phyloP scores from a whole-genome alignment of 53 echinoderm and acorn worm species.

The Holothuria leucospilota region DNA sequence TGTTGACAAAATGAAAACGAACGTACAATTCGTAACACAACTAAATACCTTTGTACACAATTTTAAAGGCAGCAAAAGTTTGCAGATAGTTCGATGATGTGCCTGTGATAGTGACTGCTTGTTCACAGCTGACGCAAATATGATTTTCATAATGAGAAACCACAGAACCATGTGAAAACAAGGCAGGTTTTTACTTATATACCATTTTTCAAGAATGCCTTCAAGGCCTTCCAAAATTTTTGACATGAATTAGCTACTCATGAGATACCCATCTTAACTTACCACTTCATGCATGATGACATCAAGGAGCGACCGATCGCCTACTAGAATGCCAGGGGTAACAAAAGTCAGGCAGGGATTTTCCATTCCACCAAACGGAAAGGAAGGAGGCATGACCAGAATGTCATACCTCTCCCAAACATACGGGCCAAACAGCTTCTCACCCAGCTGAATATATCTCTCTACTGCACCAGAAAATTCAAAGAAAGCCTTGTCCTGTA shows the following conservation, averaged over 20 bases:
- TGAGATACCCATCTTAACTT: conserved; percentile 29
- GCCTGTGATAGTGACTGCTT: no score
- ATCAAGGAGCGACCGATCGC: conserved; percentile 70
- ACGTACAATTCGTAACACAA: no score
- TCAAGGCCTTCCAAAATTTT: background rate
- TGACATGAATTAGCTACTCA: background rate
- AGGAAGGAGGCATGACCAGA: conserved; percentile 78
- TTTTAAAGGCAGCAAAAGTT: no score
- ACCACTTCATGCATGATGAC: conserved; percentile 88
- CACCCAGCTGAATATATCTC: conserved; percentile 66
- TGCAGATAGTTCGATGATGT: no score
- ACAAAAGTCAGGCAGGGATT: conserved; percentile 82
- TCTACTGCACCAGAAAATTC: conserved; percentile 77
- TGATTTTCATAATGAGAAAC: no score
- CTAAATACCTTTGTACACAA: no score
- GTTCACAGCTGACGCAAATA: no score
- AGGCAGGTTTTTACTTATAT: no score
- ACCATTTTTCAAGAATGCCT: no score
- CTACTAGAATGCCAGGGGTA: conserved; percentile 72
- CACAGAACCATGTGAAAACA: no score
- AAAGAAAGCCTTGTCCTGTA: conserved; percentile 68
- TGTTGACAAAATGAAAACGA: no score
- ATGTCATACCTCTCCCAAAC: conserved; percentile 82
- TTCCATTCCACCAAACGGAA: conserved; percentile 83
- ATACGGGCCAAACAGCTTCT: conserved; percentile 74